phyloP scores from a whole-genome alignment of 23 tunicate species.

The Clavelina lepadiformis region DNA sequence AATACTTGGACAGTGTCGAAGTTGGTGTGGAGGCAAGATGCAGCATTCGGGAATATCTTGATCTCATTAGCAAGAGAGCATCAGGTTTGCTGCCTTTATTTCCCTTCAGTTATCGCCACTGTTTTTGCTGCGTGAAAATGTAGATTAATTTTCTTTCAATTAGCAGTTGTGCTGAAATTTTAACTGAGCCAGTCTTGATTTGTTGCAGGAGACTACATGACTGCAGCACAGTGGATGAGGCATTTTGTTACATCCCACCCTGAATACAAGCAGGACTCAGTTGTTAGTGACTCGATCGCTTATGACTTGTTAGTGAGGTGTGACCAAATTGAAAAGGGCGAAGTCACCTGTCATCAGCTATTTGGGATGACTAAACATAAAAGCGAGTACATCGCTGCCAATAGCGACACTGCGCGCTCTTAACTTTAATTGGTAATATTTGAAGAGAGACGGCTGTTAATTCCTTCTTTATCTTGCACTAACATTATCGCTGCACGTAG shows the following conservation, averaged over 20 bases:
- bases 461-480: no score
- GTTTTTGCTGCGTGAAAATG: no score
- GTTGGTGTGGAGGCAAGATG: constrained; percentile 86
- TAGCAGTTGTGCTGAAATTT: no score
- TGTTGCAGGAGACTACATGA: constrained; percentile 84
- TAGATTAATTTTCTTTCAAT: no score
- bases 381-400: constrained; percentile 53
- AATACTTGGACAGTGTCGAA: constrained; percentile 86
- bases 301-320: constrained; percentile 72
- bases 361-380: constrained; percentile 63
- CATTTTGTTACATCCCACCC: constrained; percentile 74
- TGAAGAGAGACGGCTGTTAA: no score
- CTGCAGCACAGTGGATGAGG: constrained; percentile 95
- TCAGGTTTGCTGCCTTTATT: constrained; percentile 62
- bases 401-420: no score
- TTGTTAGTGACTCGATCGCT: constrained; percentile 58
- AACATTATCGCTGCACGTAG: no score
- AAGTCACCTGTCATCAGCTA: constrained; percentile 53
- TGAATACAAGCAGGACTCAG: constrained; percentile 82
- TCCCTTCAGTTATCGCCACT: background rate
- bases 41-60: constrained; percentile 75
- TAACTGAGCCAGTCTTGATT: no score
- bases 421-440: no score
- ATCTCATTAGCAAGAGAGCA: constrained; percentile 88
- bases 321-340: constrained; percentile 71